These are phyloP conservation scores for Griposia aprilina DNA, from an alignment of 2,888 invertebrate species.

Conservation along the genomic window DNA sequence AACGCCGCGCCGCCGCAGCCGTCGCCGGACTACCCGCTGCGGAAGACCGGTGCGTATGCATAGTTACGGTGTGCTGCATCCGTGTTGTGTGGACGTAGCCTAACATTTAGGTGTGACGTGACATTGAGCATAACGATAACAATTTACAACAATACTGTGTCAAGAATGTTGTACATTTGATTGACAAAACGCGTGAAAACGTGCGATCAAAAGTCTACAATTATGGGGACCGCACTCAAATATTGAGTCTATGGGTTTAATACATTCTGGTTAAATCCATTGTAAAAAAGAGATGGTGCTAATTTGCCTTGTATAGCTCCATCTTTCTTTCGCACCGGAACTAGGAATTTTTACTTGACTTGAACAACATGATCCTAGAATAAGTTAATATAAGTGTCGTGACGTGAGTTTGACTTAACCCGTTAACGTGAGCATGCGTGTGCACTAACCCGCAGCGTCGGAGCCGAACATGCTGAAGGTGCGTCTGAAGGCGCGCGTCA, in stretches of 20 bases:
- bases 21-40: constrained; percentile 95
- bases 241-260: no score
- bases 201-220: background rate
- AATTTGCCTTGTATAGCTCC: constrained; percentile 32
- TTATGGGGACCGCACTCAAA: background rate
- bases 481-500: constrained; percentile 98
- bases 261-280: background rate
- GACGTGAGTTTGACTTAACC: constrained; percentile 38
- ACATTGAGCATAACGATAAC: constrained; percentile 24
- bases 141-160: background rate
- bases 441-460: constrained; percentile 93
- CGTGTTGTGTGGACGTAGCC: constrained; percentile 44
- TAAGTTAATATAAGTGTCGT: constrained; percentile 29
- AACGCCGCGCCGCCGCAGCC: constrained; percentile 82
- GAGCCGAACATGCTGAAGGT: constrained; percentile 99
- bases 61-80: constrained; percentile 47
- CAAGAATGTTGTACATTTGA: constrained; percentile 17
- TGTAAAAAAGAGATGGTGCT: constrained; percentile 16
- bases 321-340: background rate
- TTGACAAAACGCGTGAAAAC: constrained; percentile 19
- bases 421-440: constrained; percentile 76
- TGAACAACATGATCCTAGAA: background rate
- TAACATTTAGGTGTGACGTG: constrained; percentile 1
- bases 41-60: constrained; percentile 96
- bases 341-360: background rate